Evolutionary conservation across 2,888 invertebrate genomes (phyloP), one percentile per base, ranked within the genome.

Genomic region (Drosophila borealis): DNA sequence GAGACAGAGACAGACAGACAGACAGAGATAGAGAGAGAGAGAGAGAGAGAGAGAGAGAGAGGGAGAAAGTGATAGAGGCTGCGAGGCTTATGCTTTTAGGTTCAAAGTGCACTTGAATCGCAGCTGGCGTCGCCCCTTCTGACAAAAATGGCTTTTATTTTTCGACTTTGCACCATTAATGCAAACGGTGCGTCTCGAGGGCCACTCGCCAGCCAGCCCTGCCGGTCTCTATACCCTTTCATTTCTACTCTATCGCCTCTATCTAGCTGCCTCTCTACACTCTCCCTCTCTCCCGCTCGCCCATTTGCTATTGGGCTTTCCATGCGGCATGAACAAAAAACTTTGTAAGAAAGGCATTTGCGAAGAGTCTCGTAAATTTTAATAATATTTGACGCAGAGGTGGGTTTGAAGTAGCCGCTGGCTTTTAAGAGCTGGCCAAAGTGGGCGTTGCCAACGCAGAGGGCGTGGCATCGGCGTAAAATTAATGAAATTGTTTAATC

Each of bases 401-500:
- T 59, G 61, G 55, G 59, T 53, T 48, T 54, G 33, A 42, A 75
- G 70, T 75, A 64, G 70, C 75, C 75, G 70, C 60, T 60, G 60
- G 54, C 19, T 62, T 55, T 60, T 21, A 54, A 55, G 59, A 39
- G 39, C 42, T 39, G 25, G 5, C 14, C 19, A 25, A 19, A 37
- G 61, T 50, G 44, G 63, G 41, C 49, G 36, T 10, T 37, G 41
- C 49, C n/a, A 19, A 33, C 13, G 13, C 46, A 8, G 8, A 21
- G 39, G 50, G 45, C 17, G 14, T 61, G 45, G 50, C 39, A 57
- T 44, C 19, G 29, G 36, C 39, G 60, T 55, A 59, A 78, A 83
- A 70, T 83, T 80, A 84, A 75, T 81, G 71, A 81, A 84, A 85
- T 79, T 81, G 79, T 78, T 76, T 84, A 84, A 81, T 81, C 85